Conservation (phyloP, 35 echinoderm and acorn worm genomes). For the Apostichopus japonicus region DNA sequence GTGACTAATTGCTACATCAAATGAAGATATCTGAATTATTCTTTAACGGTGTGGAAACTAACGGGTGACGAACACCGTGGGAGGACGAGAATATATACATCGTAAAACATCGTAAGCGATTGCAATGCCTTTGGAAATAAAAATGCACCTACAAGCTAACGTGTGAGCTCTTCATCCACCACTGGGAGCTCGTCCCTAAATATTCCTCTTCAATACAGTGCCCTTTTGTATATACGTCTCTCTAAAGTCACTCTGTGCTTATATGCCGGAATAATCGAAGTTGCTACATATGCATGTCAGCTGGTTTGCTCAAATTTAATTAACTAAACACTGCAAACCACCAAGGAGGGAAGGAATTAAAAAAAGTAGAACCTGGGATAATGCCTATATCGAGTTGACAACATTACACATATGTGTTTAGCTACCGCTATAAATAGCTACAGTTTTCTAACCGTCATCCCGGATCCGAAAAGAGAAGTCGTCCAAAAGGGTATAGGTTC, state of each 20-base stretch:
- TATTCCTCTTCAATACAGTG: too few species aligned
- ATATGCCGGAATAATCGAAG: constrained; percentile 16
- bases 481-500: background rate
- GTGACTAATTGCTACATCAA: too few species aligned
- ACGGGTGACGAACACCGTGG: too few species aligned
- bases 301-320: constrained; percentile 21
- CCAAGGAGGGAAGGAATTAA: constrained; percentile 19
- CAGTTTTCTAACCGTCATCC: constrained; percentile 11
- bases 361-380: constrained; percentile 15
- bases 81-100: too few species aligned
- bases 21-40: too few species aligned
- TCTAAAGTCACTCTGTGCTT: background rate
- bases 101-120: too few species aligned
- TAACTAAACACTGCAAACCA: constrained; percentile 33
- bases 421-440: constrained; percentile 11
- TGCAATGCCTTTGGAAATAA: too few species aligned
- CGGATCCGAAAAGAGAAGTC: constrained; percentile 35
- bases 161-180: too few species aligned
- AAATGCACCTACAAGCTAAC: too few species aligned
- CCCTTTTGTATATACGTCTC: too few species aligned
- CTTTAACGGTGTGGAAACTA: too few species aligned
- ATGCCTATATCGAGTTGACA: constrained; percentile 2
- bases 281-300: constrained; percentile 4
- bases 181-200: too few species aligned
- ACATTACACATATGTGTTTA: background rate